A percentile compares a stretch with the other conserved stretches of the same genome.
phyloP scores from a whole-genome alignment of 2,797 vertebrate genomes.

The Cetoscarus ocellatus region DNA sequence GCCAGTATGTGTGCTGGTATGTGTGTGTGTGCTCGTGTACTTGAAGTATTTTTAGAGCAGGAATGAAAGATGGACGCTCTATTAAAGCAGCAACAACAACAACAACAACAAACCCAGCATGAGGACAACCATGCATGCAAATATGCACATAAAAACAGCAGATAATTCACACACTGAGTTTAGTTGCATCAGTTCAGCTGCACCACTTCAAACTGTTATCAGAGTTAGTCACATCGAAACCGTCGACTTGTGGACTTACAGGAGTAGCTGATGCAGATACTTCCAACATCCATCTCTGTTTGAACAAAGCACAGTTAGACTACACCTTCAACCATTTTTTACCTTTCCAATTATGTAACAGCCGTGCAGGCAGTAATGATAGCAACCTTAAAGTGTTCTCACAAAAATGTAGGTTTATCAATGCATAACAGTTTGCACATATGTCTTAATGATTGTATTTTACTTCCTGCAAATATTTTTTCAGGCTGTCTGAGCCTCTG shows the following conservation, averaged over 20 bases:
- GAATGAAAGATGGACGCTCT: constrained; percentile 40
- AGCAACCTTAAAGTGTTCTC: too few species aligned
- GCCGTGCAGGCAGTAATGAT: not conserved
- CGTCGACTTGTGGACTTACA: constrained; percentile 62
- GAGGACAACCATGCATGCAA: constrained; percentile 27
- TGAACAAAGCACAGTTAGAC: constrained; percentile 52
- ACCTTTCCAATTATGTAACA: not conserved
- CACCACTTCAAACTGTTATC: constrained; percentile 51
- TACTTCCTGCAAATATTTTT: too few species aligned
- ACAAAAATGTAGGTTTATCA: too few species aligned
- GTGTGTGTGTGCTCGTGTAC: constrained; percentile 10
- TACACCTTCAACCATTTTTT: constrained; percentile 19
- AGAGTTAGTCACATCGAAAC: constrained; percentile 49
- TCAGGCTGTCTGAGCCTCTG: too few species aligned
- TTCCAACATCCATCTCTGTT: constrained; percentile 78
- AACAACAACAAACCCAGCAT: constrained; percentile 28
- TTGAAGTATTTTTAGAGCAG: constrained; percentile 66
- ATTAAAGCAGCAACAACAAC: constrained; percentile 30
- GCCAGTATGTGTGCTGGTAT: constrained; percentile 32
- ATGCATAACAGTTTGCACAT: too few species aligned
- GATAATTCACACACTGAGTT: constrained; percentile 15
- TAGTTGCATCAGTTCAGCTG: constrained; percentile 38
- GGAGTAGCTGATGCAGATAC: constrained; percentile 75
- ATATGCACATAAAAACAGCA: not conserved
- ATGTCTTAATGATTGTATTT: too few species aligned